Evolutionary conservation across 2,888 invertebrate genomes (phyloP).

Genomic region (Andrena bucephala): DNA sequence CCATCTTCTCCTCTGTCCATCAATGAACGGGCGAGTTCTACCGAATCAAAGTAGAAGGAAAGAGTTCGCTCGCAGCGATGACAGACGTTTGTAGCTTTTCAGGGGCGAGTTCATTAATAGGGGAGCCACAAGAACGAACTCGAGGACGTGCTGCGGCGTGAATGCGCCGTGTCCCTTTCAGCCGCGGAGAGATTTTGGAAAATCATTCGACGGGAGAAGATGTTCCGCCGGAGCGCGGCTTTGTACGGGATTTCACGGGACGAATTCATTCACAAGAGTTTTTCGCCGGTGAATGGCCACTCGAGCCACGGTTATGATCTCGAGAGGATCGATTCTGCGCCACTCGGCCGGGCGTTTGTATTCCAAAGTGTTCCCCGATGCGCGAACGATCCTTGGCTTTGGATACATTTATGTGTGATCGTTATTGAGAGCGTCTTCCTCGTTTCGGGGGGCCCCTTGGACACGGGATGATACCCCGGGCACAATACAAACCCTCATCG

Average conservation of each 20-base stretch:
- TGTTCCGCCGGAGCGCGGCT: conserved; percentile 26
- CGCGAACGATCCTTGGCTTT: conserved; percentile 45
- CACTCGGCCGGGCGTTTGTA: conserved; percentile 55
- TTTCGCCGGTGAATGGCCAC: conserved; percentile 57
- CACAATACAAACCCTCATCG: background rate
- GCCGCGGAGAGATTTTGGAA: conserved; percentile 51
- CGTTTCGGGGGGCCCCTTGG: background rate
- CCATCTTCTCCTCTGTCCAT: too few species aligned
- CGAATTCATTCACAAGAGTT: conserved; percentile 57
- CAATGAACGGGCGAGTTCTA: too few species aligned
- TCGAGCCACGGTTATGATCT: conserved; percentile 60
- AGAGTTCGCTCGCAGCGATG: conserved; percentile 43
- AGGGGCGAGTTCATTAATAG: conserved; percentile 47
- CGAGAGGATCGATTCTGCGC: conserved; percentile 58
- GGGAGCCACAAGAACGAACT: conserved; percentile 43
- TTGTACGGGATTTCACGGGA: conserved; percentile 65
- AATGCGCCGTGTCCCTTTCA: conserved; percentile 16
- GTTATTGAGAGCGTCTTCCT: conserved; percentile 25
- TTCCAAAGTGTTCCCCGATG: conserved; percentile 27
- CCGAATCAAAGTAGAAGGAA: conserved; percentile 3
- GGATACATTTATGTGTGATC: conserved; percentile 46
- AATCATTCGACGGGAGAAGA: conserved; percentile 66
- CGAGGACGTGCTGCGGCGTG: conserved; percentile 9
- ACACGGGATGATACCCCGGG: background rate
- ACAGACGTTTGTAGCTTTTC: conserved; percentile 24